Evolutionary conservation across 2,113 vertebrate genomes (phyloP), one percentile per base, ranked within the genome.

Genomic region (Nycticorax nycticorax): DNA sequence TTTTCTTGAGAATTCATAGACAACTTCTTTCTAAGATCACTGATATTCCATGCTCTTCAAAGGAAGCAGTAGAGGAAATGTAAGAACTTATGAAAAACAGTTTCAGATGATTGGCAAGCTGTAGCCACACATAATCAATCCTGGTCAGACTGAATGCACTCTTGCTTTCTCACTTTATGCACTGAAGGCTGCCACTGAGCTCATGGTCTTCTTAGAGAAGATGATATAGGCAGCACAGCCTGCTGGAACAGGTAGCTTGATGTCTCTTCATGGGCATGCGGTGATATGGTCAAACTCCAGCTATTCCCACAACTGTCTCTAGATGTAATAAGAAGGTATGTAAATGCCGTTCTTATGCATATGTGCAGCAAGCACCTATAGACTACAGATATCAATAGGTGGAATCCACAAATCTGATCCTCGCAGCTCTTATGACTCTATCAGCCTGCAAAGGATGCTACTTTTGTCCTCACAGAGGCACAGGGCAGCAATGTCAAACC

Each of bases 281-380:
- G 10, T 21, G 20, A 53, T 28, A 15, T 23, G 17, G 14, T 77
- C 45, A 48, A 8, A 66, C 18, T 52, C 13, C 9, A 47, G 55
- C 23, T 15, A 21, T 41, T 60, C 37, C 15, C 33, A 27, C 14
- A 62, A 20, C 27, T 18, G 8, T 27, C 28, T 76, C 28, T 43
- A 20, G 3, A 7, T 6, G 16, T 41, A 56, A 27, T 4, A 30
- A 43, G 37, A 52, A 64, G 20, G n/a, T 21, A 39, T 2, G 15
- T 45, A 52, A 73, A 76, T 24, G 30, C 2, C 1, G 69, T 84
- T 76, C 28, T 24, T 43, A 28, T 3, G 24, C 0, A 5, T 45
- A 28, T 0, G 0, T 66, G 11, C 17, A 39, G 48, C 27, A 47
- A 69, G 39, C 9, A 47, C 12, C 10, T 56, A 21, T 6, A 52